Percentiles rank a stretch among this genome's conserved stretches.
phyloP scores from a whole-genome alignment of 2,888 invertebrate species.

The Clanis bilineata region DNA sequence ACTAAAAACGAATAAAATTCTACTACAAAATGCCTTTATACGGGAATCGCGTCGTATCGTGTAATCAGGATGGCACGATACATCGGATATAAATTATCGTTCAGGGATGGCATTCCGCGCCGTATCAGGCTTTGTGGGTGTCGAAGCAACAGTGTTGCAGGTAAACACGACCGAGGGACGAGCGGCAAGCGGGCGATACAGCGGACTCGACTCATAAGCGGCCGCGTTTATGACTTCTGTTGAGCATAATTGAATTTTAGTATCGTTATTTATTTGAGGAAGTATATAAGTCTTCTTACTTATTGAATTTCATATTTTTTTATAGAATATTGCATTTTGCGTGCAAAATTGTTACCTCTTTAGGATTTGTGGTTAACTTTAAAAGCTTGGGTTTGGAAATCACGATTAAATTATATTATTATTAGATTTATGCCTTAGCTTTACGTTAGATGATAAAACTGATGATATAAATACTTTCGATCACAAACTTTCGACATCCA shows the following conservation, averaged over 20 bases:
- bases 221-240: not conserved
- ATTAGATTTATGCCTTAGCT: too few species aligned
- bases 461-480: too few species aligned
- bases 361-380: too few species aligned
- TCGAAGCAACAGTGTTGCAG: slow-evolving; percentile 54
- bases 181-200: slow-evolving; percentile 26
- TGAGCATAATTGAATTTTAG: not conserved
- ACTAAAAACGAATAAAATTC: not conserved
- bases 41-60: not conserved
- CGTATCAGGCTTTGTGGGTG: slow-evolving; percentile 42
- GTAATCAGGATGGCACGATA: slow-evolving; percentile 22
- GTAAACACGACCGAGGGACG: slow-evolving; percentile 31
- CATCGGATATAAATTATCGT: slow-evolving; percentile 43
- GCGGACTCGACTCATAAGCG: not conserved
- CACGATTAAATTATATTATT: too few species aligned
- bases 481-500: too few species aligned
- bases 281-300: too few species aligned
- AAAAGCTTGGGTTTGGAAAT: too few species aligned
- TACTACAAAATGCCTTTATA: not conserved
- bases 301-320: too few species aligned
- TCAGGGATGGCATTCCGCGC: slow-evolving; percentile 48
- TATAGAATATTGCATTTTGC: too few species aligned
- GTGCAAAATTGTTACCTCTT: too few species aligned
- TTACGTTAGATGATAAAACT: too few species aligned
- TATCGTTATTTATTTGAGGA: not conserved